phyloP scores from a whole-genome alignment of 2,113 vertebrate species.

The Cettia cetti region DNA sequence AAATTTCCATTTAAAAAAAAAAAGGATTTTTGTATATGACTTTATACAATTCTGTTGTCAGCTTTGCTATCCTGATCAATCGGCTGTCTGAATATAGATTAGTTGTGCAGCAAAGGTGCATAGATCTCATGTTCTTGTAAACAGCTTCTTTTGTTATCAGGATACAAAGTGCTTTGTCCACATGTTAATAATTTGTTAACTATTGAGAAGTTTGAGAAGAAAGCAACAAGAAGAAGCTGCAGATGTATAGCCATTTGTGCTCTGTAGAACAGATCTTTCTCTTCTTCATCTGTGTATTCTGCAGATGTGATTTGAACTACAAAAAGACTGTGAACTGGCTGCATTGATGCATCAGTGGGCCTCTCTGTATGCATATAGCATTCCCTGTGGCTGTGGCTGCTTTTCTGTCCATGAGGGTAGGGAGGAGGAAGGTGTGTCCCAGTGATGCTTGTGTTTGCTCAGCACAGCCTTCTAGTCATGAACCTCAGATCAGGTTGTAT shows the following conservation, averaged over 20 bases:
- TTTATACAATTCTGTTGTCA: neutral
- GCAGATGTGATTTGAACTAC: neutral
- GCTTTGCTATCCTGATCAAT: neutral
- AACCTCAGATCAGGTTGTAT: neutral
- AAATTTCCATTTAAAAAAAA: neutral
- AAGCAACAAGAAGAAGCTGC: neutral
- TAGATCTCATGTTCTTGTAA: neutral
- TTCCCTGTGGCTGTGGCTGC: neutral
- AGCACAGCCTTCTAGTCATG: neutral
- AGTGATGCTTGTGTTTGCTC: neutral
- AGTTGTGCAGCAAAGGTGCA: neutral
- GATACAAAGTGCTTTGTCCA: neutral
- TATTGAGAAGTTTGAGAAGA: neutral
- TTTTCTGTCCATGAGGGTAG: neutral
- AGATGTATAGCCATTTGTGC: neutral
- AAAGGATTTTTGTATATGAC: neutral
- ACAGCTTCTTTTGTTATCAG: neutral
- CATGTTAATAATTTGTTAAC: neutral
- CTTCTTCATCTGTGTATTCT: neutral
- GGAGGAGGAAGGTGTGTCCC: neutral
- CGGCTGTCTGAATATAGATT: neutral
- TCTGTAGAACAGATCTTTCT: neutral
- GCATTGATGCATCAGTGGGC: neutral
- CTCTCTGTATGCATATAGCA: rapidly evolving
- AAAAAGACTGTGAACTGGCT: neutral